phyloP scores from a whole-genome alignment of 92 coral and sea anemone species.

The Anthopleura xanthogrammica region DNA sequence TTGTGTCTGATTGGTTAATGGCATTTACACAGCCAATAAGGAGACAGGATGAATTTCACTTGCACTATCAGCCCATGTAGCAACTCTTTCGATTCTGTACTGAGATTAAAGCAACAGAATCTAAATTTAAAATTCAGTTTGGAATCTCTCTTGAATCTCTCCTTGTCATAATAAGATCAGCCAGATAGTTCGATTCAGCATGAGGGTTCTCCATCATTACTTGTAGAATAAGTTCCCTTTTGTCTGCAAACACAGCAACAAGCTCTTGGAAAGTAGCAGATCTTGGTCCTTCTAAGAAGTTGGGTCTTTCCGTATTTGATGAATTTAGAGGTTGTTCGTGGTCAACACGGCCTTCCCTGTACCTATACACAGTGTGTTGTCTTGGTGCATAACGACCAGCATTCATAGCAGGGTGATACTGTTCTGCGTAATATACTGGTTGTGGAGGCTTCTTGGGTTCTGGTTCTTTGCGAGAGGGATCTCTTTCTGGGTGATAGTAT shows the following conservation, averaged over 20 bases:
- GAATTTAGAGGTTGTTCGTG: not conserved
- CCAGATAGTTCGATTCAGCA: slow-evolving; percentile 24
- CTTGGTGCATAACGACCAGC: too few species aligned
- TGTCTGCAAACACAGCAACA: slow-evolving; percentile 4
- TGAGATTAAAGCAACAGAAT: not conserved
- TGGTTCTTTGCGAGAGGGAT: slow-evolving; percentile 49
- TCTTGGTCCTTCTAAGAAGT: not conserved
- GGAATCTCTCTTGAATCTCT: not conserved
- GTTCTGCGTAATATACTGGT: not conserved
- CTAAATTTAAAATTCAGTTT: not conserved
- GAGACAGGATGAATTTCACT: too few species aligned
- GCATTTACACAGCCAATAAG: too few species aligned
- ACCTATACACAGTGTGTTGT: too few species aligned
- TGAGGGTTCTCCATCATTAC: slow-evolving; percentile 56
- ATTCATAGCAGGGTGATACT: too few species aligned
- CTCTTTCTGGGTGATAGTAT: slow-evolving; percentile 96
- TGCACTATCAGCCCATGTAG: too few species aligned
- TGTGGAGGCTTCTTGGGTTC: not conserved
- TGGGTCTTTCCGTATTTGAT: not conserved
- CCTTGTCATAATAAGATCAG: not conserved
- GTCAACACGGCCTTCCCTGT: slow-evolving; percentile 3
- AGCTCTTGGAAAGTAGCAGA: not conserved
- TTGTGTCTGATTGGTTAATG: too few species aligned
- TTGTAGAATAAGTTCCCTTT: slow-evolving; percentile 38
- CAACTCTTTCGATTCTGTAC: too few species aligned